Evolutionary conservation across 2,113 vertebrate genomes (phyloP).

Genomic region (Chaenocephalus aceratus): DNA sequence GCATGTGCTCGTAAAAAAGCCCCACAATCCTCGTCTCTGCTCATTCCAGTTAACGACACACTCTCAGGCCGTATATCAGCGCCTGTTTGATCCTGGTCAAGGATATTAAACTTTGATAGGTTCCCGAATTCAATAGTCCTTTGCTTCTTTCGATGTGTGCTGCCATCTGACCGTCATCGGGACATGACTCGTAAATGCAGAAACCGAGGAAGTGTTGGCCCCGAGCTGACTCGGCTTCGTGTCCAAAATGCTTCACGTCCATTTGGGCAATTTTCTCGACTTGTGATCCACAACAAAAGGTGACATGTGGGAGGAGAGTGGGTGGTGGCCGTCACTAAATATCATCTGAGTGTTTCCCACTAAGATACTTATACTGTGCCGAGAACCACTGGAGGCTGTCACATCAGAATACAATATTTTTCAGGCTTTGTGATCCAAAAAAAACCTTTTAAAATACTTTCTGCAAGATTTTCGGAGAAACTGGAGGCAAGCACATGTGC

Average conservation of each 20-base stretch:
- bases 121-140: conserved; percentile 42
- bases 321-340: background rate
- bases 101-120: conserved; percentile 77
- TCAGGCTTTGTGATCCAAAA: background rate
- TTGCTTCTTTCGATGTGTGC: conserved; percentile 25
- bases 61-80: conserved; percentile 65
- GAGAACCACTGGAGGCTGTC: background rate
- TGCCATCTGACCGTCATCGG: conserved; percentile 44
- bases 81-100: conserved; percentile 72
- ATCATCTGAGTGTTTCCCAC: conserved; percentile 20
- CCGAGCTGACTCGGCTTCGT: conserved; percentile 26
- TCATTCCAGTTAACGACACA: conserved; percentile 75
- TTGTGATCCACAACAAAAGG: conserved; percentile 46
- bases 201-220: conserved; percentile 10
- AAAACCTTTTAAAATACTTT: too few species aligned
- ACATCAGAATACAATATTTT: background rate
- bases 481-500: too few species aligned
- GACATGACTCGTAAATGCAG: conserved; percentile 54
- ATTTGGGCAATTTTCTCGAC: conserved; percentile 40
- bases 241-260: conserved; percentile 30
- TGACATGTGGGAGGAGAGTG: conserved; percentile 25
- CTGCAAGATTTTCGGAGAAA: too few species aligned
- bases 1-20: conserved; percentile 67
- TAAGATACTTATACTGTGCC: background rate
- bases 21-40: conserved; percentile 55